A percentile compares a stretch with the other conserved stretches of the same genome.
phyloP scores from a whole-genome alignment of 2,888 invertebrate genomes.

The Argyresthia albistria region DNA sequence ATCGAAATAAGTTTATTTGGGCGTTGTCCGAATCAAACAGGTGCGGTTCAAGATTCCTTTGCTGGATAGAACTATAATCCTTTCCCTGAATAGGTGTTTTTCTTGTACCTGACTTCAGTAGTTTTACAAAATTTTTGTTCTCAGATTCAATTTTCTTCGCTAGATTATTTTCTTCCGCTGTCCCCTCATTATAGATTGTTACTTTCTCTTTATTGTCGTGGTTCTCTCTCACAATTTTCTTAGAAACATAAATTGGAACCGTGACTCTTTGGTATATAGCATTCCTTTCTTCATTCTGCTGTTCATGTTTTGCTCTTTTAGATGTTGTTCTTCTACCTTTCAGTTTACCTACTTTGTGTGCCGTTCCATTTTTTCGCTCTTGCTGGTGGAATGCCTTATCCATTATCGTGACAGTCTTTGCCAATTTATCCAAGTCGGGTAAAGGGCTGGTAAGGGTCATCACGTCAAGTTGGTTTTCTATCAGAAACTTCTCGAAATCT shows the following conservation, averaged over 20 bases:
- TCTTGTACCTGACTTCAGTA: no score
- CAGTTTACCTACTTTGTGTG: not conserved
- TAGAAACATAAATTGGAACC: no score
- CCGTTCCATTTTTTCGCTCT: not conserved
- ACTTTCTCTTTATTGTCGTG: not conserved
- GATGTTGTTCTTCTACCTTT: not conserved
- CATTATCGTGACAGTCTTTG: no score
- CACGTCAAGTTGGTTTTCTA: conserved; percentile 33
- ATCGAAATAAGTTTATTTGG: no score
- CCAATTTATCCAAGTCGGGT: not conserved
- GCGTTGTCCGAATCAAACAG: no score
- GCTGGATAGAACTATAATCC: no score
- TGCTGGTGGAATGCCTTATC: not conserved
- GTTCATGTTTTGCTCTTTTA: not conserved
- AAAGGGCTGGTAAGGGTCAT: conserved; percentile 32
- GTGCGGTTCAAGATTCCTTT: no score
- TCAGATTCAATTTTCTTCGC: no score
- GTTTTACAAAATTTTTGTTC: no score
- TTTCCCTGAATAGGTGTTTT: no score
- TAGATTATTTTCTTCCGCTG: not conserved
- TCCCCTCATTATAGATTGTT: not conserved
- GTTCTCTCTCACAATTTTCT: not conserved
- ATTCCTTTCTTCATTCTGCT: not conserved
- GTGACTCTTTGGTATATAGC: not conserved
- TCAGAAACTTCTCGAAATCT: conserved; percentile 41